Evolutionary conservation across 1,140 invertebrate species (phyloP), one percentile per base, ranked within the genome.

Genomic region (Lepidurus apus): DNA sequence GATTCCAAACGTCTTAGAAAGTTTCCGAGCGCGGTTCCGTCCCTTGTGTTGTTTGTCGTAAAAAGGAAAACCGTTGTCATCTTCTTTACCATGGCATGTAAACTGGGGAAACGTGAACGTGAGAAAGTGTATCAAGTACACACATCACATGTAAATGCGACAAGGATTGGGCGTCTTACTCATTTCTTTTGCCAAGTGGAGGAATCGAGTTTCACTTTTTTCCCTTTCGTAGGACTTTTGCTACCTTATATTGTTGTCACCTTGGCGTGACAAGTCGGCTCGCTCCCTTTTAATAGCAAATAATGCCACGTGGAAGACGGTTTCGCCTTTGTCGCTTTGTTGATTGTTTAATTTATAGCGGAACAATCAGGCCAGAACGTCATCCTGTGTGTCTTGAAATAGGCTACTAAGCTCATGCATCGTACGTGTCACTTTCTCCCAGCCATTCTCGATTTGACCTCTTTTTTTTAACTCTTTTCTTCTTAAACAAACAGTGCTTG

Each of bases 141-240:
- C 45, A 17, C 45, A 47, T 10, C 1, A 47, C 45, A 34, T 34
- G 34, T 34, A 34, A 10, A 47, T 65, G 13, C 13, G 21, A 65
- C 17, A 65, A 65, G 53, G 53, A 13, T 13, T 13, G 53, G 53
- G 53, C 53, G 53, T 34, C 34, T 34, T 65, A 65, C 53, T 9
- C 13, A 17, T 65, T 65, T 7, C 53, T 65, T 21, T 13, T 7
- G 21, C 8, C 21, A 65, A 65, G 21, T 11, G 53, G 6, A 65
- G 53, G 53, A 65, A 65, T 65, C 53, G 53, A 65, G 53, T 65
- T 65, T 65, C 53, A 65, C 53, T 65, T 65, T 65, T 65, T 65
- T 21, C n/a, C 53, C 21, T 65, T 65, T 21, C 17, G 17, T 65
- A n/a, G 21, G 53, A 65, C 17, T n/a, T 65, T n/a, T 17, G 21